Evolutionary conservation across 1,140 invertebrate genomes (phyloP).

Genomic region (Hycleus cichorii): DNA sequence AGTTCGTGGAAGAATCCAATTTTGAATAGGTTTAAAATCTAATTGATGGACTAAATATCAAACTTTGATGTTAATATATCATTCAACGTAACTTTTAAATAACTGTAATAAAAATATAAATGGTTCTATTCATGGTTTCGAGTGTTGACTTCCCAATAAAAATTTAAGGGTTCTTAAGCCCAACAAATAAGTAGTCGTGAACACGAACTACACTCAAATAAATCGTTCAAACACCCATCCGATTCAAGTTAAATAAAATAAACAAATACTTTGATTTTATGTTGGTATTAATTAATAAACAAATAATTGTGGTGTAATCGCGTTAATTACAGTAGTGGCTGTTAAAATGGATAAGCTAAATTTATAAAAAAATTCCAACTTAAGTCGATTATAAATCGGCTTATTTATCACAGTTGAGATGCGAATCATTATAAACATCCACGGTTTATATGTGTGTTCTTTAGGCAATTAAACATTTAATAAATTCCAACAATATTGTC

Average conservation of each 20-base stretch:
- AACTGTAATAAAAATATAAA: slow-evolving; percentile 10
- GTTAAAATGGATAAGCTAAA: too few relatives aligned
- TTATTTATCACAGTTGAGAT: slow-evolving; percentile 1
- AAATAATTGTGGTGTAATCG: too few relatives aligned
- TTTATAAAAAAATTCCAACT: too few relatives aligned
- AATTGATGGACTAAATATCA: background rate
- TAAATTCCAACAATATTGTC: slow-evolving; percentile 11
- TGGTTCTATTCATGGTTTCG: slow-evolving; percentile 9
- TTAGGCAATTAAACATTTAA: slow-evolving; percentile 13
- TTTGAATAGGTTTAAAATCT: too few relatives aligned
- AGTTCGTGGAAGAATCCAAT: too few relatives aligned
- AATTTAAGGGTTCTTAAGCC: slow-evolving; percentile 10
- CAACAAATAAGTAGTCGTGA: slow-evolving; percentile 1
- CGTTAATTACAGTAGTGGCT: too few relatives aligned
- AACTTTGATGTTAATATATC: slow-evolving; percentile 12
- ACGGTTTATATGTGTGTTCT: slow-evolving; percentile 1
- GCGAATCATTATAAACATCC: slow-evolving; percentile 3
- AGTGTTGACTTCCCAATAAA: slow-evolving; percentile 12
- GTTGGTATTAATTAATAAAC: too few relatives aligned
- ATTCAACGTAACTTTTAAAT: slow-evolving; percentile 10
- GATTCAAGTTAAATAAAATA: too few relatives aligned
- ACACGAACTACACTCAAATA: too few relatives aligned
- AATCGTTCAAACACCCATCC: too few relatives aligned
- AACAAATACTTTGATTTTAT: too few relatives aligned
- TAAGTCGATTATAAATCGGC: too few relatives aligned